These are phyloP conservation scores for Ennomos quercinarius DNA, from an alignment of 2,888 invertebrate species.

Conservation along the genomic window DNA sequence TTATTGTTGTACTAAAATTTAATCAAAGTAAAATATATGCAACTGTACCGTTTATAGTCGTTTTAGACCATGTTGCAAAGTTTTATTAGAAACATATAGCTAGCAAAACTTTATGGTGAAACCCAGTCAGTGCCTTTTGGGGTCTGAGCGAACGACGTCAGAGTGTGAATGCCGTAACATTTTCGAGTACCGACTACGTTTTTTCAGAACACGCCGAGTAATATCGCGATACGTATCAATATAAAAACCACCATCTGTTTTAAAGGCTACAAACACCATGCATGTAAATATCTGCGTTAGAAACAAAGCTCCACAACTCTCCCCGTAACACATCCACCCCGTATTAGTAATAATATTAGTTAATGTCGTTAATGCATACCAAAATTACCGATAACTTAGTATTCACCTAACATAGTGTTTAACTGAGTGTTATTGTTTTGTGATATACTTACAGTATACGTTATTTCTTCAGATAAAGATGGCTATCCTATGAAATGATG, in stretches of 20 bases:
- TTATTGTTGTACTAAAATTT: no score
- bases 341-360: slow-evolving; percentile 61
- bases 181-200: slow-evolving; percentile 47
- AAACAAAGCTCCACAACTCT: slow-evolving; percentile 55
- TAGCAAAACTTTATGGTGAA: no score
- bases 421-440: slow-evolving; percentile 84
- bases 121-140: no score
- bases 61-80: no score
- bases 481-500: slow-evolving; percentile 90
- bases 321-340: slow-evolving; percentile 38
- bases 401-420: slow-evolving; percentile 80
- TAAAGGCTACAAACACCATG: slow-evolving; percentile 78
- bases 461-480: slow-evolving; percentile 86
- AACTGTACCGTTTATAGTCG: no score
- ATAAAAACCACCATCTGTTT: slow-evolving; percentile 74
- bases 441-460: slow-evolving; percentile 85
- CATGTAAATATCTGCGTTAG: slow-evolving; percentile 45
- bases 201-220: slow-evolving; percentile 59
- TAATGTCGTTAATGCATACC: slow-evolving; percentile 30
- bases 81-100: no score
- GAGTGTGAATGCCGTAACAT: not conserved
- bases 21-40: no score
- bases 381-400: slow-evolving; percentile 49
- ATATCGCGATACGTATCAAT: slow-evolving; percentile 58
- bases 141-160: no score